phyloP scores from a whole-genome alignment of 2,797 vertebrate species.

The Cottoperca gobio region DNA sequence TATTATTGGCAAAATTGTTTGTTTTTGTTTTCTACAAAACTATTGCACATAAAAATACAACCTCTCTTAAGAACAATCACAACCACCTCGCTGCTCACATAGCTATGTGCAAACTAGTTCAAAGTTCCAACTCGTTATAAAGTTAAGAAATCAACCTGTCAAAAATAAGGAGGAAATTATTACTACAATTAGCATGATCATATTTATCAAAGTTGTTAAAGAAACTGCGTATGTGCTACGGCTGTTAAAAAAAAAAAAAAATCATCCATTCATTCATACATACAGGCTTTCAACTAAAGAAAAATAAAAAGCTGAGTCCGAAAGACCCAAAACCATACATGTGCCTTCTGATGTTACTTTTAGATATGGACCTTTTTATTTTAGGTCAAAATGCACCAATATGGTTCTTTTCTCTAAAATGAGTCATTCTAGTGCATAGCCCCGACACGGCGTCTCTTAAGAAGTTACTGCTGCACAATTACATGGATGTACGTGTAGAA shows the following conservation, averaged over 20 bases:
- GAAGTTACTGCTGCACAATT: conserved; percentile 42
- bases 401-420: conserved; percentile 36
- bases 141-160: conserved; percentile 46
- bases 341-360: conserved; percentile 42
- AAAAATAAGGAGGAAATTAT: conserved; percentile 47
- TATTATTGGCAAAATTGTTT: conserved; percentile 59
- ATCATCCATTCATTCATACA: conserved; percentile 15
- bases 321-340: conserved; percentile 33
- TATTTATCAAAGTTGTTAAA: conserved; percentile 50
- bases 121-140: conserved; percentile 48
- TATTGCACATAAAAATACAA: conserved; percentile 83
- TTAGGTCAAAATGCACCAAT: conserved; percentile 46
- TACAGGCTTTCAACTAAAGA: conserved; percentile 14
- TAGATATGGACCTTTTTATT: conserved; percentile 33
- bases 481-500: conserved; percentile 46
- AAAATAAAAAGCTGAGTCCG: conserved; percentile 27
- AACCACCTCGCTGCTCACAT: conserved; percentile 54
- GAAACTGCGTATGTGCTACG: conserved; percentile 48
- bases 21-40: conserved; percentile 80
- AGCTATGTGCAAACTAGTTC: conserved; percentile 71
- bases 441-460: conserved; percentile 30
- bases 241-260: conserved; percentile 9
- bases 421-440: conserved; percentile 62
- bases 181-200: conserved; percentile 43
- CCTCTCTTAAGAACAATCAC: conserved; percentile 74